These are phyloP conservation scores for Meles meles DNA, from an alignment of 2,113 vertebrate species.

Conservation along the genomic window DNA sequence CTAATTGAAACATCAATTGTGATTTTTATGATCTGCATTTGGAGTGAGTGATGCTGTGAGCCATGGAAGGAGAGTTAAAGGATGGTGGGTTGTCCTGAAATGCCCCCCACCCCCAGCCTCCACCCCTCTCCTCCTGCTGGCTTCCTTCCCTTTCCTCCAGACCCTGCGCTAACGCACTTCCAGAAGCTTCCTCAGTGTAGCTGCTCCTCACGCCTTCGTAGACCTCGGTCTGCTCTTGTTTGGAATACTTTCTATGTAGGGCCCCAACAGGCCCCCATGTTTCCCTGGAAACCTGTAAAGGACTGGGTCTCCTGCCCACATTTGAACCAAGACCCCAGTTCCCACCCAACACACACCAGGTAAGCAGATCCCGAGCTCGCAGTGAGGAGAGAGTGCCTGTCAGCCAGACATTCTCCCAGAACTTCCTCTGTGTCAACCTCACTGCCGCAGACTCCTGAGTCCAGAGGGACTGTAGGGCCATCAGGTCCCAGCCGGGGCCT, in stretches of 20 bases:
- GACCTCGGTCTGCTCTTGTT: not conserved
- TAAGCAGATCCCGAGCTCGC: not conserved
- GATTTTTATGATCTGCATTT: conserved; percentile 72
- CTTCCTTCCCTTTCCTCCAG: not conserved
- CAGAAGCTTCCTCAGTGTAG: not conserved
- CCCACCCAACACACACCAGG: fast-evolving
- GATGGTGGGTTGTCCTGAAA: not conserved
- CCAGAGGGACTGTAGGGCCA: not conserved
- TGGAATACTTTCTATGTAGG: fast-evolving
- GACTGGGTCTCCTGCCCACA: not conserved
- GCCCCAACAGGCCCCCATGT: fast-evolving
- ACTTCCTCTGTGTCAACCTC: too few species aligned
- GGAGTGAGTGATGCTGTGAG: conserved; percentile 48
- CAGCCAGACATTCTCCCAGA: not conserved
- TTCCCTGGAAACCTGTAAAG: not conserved
- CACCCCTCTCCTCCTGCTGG: fast-evolving
- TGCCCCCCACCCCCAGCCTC: not conserved
- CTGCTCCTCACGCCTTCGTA: fast-evolving
- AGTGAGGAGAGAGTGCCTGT: fast-evolving
- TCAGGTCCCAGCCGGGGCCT: not conserved
- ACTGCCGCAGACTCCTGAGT: fast-evolving
- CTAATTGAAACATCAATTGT: conserved; percentile 81
- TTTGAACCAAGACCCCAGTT: not conserved
- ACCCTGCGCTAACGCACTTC: not conserved
- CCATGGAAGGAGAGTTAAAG: conserved; percentile 4